Conservation (phyloP, 1,140 invertebrate species). For the Mesaphorura yosii region DNA sequence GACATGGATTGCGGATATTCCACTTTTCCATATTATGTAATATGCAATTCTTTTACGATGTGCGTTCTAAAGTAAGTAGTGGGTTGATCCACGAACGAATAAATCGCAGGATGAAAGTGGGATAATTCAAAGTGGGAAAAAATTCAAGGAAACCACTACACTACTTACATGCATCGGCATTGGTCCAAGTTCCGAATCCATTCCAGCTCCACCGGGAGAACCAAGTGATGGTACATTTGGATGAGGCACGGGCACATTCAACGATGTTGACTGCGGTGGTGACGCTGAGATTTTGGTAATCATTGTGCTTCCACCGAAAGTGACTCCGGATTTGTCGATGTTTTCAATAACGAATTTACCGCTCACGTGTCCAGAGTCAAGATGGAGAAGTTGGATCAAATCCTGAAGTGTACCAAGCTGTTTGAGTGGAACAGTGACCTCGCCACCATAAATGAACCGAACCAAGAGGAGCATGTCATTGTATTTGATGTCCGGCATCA, state of each 20-base stretch:
- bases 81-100: too few relatives aligned
- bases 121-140: too few relatives aligned
- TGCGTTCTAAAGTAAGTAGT: too few relatives aligned
- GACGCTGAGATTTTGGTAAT: constrained; percentile 19
- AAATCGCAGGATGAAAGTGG: too few relatives aligned
- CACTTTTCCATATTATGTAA: too few relatives aligned
- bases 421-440: constrained; percentile 31
- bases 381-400: constrained; percentile 30
- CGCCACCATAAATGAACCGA: constrained; percentile 32
- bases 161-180: too few relatives aligned
- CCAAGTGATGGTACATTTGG: too few relatives aligned
- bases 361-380: constrained; percentile 30
- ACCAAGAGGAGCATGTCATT: constrained; percentile 29
- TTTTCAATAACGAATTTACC: constrained; percentile 32
- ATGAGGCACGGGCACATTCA: background rate
- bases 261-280: constrained; percentile 6
- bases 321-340: constrained; percentile 20
- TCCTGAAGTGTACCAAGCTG: constrained; percentile 31
- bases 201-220: too few relatives aligned
- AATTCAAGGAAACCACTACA: too few relatives aligned
- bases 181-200: too few relatives aligned
- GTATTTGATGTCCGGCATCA: constrained; percentile 30
- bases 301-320: constrained; percentile 8
- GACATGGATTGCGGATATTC: too few relatives aligned
- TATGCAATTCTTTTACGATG: too few relatives aligned